Percentiles rank a stretch among this genome's conserved stretches.
Conservation (phyloP, 2,797 vertebrate species). For the Melanotaenia boesemani region DNA sequence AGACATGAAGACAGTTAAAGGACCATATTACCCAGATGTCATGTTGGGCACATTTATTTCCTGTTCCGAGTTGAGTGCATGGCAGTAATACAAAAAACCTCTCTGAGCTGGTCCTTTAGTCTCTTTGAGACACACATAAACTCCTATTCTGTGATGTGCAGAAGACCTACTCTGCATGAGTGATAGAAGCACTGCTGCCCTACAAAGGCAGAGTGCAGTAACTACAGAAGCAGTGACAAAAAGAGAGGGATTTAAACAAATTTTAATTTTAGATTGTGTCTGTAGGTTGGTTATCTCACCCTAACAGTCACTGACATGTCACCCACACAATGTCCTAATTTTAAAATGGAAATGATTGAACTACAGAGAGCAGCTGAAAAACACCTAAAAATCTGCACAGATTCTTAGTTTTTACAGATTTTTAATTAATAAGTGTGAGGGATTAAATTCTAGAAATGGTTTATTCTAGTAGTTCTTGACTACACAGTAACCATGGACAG, state of each 20-base stretch:
- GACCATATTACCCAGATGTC: background rate
- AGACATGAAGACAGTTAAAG: conserved; percentile 3
- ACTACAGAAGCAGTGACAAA: background rate
- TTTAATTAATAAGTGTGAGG: background rate
- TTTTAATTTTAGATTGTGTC: background rate
- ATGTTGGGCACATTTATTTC: background rate
- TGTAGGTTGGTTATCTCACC: background rate
- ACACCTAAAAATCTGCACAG: no score
- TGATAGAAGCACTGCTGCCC: conserved; percentile 17
- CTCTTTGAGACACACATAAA: background rate
- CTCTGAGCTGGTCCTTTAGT: background rate
- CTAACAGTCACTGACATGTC: no score
- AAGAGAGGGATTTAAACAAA: background rate
- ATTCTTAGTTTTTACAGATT: no score
- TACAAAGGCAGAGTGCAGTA: conserved; percentile 13
- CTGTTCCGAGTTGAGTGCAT: background rate
- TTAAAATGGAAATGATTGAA: no score
- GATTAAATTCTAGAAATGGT: background rate
- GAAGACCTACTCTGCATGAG: background rate
- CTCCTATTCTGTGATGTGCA: background rate
- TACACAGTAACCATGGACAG: background rate
- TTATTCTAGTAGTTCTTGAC: background rate
- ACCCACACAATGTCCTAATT: no score
- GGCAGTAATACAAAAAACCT: background rate
- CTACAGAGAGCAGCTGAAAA: no score